phyloP scores from a whole-genome alignment of 2,797 vertebrate species.

The Salarias fasciatus region DNA sequence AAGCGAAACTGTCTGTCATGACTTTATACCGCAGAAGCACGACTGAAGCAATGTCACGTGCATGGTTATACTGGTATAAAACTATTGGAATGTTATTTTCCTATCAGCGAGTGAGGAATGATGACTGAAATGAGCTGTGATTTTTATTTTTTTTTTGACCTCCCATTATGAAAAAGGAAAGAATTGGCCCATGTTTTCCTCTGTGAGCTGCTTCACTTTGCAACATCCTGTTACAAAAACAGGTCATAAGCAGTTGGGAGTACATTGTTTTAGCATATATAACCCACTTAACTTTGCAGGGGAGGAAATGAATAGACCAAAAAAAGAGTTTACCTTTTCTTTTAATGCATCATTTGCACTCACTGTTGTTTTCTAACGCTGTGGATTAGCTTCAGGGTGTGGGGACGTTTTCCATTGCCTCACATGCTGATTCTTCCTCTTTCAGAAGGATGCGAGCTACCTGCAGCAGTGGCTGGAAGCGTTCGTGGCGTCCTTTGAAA shows the following conservation, averaged over 20 bases:
- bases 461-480: constrained; percentile 95
- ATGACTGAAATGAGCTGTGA: background rate
- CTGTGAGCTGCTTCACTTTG: constrained; percentile 58
- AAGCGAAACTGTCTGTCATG: constrained; percentile 18
- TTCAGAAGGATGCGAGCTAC: constrained; percentile 92
- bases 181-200: constrained; percentile 64
- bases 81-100: too few species aligned
- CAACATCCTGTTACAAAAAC: constrained; percentile 80
- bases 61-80: background rate
- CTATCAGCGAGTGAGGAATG: too few species aligned
- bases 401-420: constrained; percentile 1
- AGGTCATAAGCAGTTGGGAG: constrained; percentile 25
- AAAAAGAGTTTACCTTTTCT: constrained; percentile 3
- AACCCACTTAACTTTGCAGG: too few species aligned
- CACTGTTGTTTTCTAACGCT: background rate
- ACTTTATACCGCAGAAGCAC: background rate
- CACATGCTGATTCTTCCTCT: constrained; percentile 20
- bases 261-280: too few species aligned
- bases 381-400: background rate
- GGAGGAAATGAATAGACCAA: background rate
- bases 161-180: constrained; percentile 57
- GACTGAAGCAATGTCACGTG: background rate
- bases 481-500: constrained; percentile 91
- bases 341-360: background rate
- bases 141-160: constrained; percentile 19